phyloP scores from a whole-genome alignment of 2,113 vertebrate genomes.

The Corydoras sp. region DNA sequence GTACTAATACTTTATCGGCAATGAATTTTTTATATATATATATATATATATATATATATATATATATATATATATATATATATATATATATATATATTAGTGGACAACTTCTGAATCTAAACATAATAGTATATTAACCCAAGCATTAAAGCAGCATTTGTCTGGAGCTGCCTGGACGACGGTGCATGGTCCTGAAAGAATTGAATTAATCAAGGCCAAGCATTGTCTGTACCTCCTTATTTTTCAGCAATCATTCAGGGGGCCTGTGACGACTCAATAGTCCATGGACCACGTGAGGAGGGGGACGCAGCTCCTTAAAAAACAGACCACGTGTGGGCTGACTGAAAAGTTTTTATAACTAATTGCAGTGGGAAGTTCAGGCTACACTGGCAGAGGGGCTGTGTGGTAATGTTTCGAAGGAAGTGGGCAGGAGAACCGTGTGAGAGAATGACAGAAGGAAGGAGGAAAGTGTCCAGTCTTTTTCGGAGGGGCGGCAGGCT shows the following conservation, averaged over 20 bases:
- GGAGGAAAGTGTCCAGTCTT: constrained; percentile 57
- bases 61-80: too few relatives aligned
- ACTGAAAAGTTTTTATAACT: constrained; percentile 79
- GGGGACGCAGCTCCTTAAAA: constrained; percentile 74
- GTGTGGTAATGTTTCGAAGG: constrained; percentile 71
- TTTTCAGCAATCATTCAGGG: constrained; percentile 77
- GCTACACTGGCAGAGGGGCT: constrained; percentile 40
- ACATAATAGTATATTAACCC: constrained; percentile 55
- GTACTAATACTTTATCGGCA: too few relatives aligned
- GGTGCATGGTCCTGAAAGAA: constrained; percentile 76
- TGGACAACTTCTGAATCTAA: constrained; percentile 6
- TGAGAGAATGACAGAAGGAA: constrained; percentile 62
- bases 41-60: too few relatives aligned
- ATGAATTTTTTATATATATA: too few relatives aligned
- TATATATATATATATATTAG: neutral
- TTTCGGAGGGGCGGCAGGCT: constrained; percentile 34
- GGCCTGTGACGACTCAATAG: constrained; percentile 80
- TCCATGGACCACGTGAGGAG: constrained; percentile 66
- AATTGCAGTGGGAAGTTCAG: constrained; percentile 78
- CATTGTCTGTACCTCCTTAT: constrained; percentile 75
- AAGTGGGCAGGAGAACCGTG: constrained; percentile 70
- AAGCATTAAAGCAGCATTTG: constrained; percentile 74
- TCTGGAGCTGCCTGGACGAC: constrained; percentile 76
- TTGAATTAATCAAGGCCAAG: constrained; percentile 79
- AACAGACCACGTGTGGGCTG: constrained; percentile 71